These are phyloP conservation scores for Agriotes lineatus DNA, from an alignment of 2,888 invertebrate species.

Conservation along the genomic window DNA sequence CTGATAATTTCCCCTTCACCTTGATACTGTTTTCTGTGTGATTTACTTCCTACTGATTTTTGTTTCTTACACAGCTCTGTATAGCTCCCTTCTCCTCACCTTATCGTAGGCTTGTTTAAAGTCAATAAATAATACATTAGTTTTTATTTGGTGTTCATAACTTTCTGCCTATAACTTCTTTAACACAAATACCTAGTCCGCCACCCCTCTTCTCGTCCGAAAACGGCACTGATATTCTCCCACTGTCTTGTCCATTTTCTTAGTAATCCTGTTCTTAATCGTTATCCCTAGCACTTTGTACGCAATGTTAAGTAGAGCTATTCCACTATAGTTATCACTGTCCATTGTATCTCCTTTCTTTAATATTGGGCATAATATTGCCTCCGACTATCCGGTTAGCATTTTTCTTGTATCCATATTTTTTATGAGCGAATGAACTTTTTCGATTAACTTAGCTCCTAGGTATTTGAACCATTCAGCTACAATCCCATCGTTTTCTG, in stretches of 20 bases:
- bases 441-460: not conserved
- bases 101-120: not conserved
- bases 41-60: not conserved
- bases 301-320: not conserved
- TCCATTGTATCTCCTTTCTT: slow-evolving; percentile 2
- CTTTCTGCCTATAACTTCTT: slow-evolving; percentile 2
- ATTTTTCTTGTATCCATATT: not conserved
- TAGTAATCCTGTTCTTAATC: not conserved
- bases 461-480: not conserved
- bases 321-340: not conserved
- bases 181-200: too few relatives aligned
- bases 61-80: too few relatives aligned
- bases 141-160: not conserved
- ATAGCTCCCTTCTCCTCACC: not conserved
- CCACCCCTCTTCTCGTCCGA: not conserved
- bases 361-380: not conserved
- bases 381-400: not conserved
- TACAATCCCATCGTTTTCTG: not conserved
- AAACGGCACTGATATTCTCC: not conserved
- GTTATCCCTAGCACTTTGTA: not conserved
- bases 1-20: not conserved
- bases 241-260: slow-evolving; percentile 1
- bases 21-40: not conserved
- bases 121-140: not conserved
- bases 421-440: not conserved